Evolutionary conservation across 2,113 vertebrate species (phyloP).

Genomic region (Psophia crepitans): DNA sequence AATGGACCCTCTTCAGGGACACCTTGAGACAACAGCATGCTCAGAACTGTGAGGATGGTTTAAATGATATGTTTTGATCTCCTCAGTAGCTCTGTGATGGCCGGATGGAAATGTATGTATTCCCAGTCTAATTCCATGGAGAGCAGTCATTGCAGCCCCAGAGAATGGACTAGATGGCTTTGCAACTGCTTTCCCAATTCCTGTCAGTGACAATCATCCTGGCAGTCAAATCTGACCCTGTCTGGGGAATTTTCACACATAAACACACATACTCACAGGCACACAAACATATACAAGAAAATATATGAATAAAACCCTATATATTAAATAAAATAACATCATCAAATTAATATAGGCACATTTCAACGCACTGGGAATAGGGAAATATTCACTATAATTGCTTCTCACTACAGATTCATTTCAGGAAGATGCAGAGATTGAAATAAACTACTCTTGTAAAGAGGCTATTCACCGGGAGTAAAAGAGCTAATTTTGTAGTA

Average conservation of each 20-base stretch:
- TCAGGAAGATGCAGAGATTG: neutral
- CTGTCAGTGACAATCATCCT: neutral
- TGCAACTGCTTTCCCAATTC: neutral
- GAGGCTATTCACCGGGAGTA: neutral
- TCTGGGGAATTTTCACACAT: neutral
- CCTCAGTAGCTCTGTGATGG: neutral
- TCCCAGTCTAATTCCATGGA: neutral
- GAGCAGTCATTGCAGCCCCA: neutral
- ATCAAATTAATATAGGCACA: neutral
- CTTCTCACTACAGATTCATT: neutral
- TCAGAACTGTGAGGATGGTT: neutral
- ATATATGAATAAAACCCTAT: neutral
- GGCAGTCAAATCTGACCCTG: neutral
- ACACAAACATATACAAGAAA: neutral
- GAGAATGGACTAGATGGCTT: neutral
- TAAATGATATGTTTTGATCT: neutral
- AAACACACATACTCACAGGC: neutral
- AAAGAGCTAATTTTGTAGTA: constrained; percentile 2
- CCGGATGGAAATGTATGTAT: neutral
- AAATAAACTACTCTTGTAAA: constrained; percentile 22
- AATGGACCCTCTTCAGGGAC: neutral
- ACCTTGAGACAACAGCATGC: neutral
- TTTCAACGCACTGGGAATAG: neutral
- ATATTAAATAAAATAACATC: neutral
- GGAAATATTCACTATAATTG: constrained; percentile 9